Evolutionary conservation across 2,797 vertebrate genomes (phyloP).

Genomic region (Prionace glauca): DNA sequence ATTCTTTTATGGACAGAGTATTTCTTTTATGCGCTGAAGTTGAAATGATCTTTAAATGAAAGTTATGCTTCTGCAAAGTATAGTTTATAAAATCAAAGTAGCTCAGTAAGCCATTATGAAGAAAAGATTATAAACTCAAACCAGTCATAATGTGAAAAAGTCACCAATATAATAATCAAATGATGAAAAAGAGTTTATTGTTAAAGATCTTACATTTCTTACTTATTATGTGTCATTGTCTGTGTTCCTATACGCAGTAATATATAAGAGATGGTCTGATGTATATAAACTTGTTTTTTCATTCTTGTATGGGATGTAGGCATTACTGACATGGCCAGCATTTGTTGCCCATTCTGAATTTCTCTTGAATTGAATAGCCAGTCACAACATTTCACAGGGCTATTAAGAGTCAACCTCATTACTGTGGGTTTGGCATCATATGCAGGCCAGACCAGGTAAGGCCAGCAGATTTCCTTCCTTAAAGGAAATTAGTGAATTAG

Average conservation of each 20-base stretch:
- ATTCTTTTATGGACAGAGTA: not conserved
- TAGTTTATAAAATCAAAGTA: slow-evolving; percentile 1
- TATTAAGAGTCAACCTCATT: no score
- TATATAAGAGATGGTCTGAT: not conserved
- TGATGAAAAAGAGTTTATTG: not conserved
- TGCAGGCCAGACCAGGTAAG: no score
- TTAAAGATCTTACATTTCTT: not conserved
- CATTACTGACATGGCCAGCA: no score
- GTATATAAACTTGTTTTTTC: not conserved
- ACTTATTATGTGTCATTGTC: not conserved
- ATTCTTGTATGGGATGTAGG: no score
- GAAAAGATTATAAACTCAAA: not conserved
- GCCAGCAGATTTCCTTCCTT: no score
- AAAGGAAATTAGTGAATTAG: no score
- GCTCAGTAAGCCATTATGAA: slow-evolving; percentile 4
- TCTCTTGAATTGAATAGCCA: no score
- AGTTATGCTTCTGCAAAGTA: not conserved
- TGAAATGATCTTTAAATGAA: slow-evolving; percentile 16
- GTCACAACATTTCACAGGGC: no score
- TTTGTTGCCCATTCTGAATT: no score
- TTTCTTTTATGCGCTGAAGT: not conserved
- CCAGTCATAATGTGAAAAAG: not conserved
- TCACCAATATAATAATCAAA: not conserved
- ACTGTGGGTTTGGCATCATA: no score
- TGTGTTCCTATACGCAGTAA: not conserved